Percentiles rank a stretch among this genome's conserved stretches.
Evolutionary conservation across 2,888 invertebrate genomes (phyloP).

Genomic region (Acrocera orbiculus): DNA sequence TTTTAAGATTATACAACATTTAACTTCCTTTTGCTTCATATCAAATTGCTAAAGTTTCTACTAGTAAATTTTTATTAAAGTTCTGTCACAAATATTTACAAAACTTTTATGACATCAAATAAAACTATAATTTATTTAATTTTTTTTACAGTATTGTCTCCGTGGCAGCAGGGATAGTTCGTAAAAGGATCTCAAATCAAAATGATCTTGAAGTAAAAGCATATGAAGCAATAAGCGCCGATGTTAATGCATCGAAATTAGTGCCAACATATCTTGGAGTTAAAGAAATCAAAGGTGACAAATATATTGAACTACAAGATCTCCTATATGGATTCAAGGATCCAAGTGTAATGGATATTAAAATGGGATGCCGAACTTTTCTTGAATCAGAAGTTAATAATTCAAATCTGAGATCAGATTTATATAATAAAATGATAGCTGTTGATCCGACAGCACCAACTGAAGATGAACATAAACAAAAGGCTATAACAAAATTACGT

Average conservation of each 20-base stretch:
- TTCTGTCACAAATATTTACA: not conserved
- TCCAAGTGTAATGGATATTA: constrained; percentile 93
- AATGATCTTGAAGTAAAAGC: constrained; percentile 58
- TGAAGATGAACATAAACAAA: constrained; percentile 55
- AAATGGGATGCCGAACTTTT: constrained; percentile 92
- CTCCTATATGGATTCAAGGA: constrained; percentile 76
- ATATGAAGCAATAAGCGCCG: constrained; percentile 63
- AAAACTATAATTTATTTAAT: constrained; percentile 3
- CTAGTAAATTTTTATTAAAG: no score
- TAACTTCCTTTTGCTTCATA: no score
- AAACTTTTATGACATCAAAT: no score
- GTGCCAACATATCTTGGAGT: constrained; percentile 75
- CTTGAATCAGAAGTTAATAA: constrained; percentile 89
- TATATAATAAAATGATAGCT: constrained; percentile 91
- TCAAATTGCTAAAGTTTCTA: no score
- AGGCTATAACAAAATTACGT: constrained; percentile 84
- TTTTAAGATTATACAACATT: not conserved
- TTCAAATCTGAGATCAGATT: constrained; percentile 60
- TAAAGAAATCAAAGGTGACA: constrained; percentile 53
- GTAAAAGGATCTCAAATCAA: constrained; percentile 66
- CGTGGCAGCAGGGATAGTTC: constrained; percentile 82
- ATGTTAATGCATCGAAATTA: constrained; percentile 37
- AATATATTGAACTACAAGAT: constrained; percentile 91
- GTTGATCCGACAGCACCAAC: constrained; percentile 79
- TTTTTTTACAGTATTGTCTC: constrained; percentile 55